A percentile compares a stretch with the other conserved stretches of the same genome.
These are phyloP conservation scores for Chelmon rostratus DNA, from an alignment of 2,797 vertebrate species.

Conservation along the genomic window DNA sequence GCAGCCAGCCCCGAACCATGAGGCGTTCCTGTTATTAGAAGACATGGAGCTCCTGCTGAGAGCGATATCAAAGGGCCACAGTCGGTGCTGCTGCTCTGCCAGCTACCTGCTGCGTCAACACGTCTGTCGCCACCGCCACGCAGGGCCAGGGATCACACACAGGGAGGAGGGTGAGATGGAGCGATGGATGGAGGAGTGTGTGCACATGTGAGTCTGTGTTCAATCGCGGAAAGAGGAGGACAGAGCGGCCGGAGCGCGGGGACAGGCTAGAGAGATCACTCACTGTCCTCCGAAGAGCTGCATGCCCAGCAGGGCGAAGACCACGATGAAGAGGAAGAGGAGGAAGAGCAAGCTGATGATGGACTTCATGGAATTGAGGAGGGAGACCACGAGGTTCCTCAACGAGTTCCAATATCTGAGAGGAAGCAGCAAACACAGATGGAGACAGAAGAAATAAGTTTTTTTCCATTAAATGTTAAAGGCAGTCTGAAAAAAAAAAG, in stretches of 20 bases:
- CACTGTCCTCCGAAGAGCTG: slow-evolving; percentile 99
- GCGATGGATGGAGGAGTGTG: slow-evolving; percentile 13
- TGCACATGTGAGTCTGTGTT: not conserved
- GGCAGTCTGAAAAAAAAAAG: not conserved
- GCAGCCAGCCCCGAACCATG: slow-evolving; percentile 55
- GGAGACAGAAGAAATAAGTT: not conserved
- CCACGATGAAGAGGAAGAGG: slow-evolving; percentile 98
- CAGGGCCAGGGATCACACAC: slow-evolving; percentile 54
- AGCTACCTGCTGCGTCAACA: slow-evolving; percentile 72
- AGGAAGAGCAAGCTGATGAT: slow-evolving; percentile 98
- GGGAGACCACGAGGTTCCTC: slow-evolving; percentile 95
- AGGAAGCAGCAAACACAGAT: slow-evolving; percentile 1
- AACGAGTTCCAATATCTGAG: slow-evolving; percentile 97
- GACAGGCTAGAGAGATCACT: slow-evolving; percentile 75
- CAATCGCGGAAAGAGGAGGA: not conserved
- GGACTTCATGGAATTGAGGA: slow-evolving; percentile 99
- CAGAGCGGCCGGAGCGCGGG: not conserved
- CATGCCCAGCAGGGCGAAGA: slow-evolving; percentile 98
- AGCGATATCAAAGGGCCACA: slow-evolving; percentile 70
- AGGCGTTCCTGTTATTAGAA: slow-evolving; percentile 70
- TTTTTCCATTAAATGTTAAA: not conserved
- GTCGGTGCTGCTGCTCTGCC: slow-evolving; percentile 57
- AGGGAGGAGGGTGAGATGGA: slow-evolving; percentile 37
- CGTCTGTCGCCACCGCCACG: slow-evolving; percentile 52
- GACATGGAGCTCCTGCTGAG: slow-evolving; percentile 69